Percentiles rank a stretch among this genome's conserved stretches.
Conservation (phyloP, 1,140 invertebrate genomes). For the Bilobella aurantiaca region DNA sequence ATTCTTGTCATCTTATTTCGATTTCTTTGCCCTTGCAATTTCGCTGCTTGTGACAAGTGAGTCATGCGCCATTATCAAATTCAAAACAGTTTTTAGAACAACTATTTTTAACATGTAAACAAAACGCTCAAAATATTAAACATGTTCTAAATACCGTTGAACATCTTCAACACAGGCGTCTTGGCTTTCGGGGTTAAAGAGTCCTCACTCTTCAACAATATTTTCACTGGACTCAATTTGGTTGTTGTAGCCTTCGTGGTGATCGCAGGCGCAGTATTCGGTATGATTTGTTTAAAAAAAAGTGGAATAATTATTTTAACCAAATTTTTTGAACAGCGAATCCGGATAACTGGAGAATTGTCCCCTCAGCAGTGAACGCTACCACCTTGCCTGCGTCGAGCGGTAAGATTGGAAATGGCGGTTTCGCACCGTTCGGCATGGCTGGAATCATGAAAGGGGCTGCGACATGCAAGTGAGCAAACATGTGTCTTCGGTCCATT, state of each 20-base stretch:
- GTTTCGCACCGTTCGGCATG: slow-evolving; percentile 43
- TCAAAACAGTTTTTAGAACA: slow-evolving; percentile 36
- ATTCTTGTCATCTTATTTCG: slow-evolving; percentile 67
- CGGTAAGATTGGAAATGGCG: slow-evolving; percentile 37
- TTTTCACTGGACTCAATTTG: slow-evolving; percentile 79
- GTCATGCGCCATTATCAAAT: slow-evolving; percentile 20
- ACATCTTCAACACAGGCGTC: slow-evolving; percentile 43
- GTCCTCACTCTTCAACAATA: slow-evolving; percentile 77
- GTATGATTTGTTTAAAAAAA: slow-evolving; percentile 45
- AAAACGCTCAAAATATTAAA: no score
- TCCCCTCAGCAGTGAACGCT: neutral
- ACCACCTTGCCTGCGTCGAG: neutral
- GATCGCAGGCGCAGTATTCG: slow-evolving; percentile 67
- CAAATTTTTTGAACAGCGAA: slow-evolving; percentile 10
- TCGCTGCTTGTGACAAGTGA: slow-evolving; percentile 52
- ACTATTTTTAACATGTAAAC: no score
- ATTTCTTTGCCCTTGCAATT: slow-evolving; percentile 64
- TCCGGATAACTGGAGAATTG: slow-evolving; percentile 20
- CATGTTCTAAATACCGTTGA: no score
- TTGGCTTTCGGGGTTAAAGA: slow-evolving; percentile 75
- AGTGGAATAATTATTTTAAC: neutral
- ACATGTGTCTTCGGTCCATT: neutral
- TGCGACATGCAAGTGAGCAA: no score
- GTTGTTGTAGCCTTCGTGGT: slow-evolving; percentile 72
- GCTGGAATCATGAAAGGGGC: slow-evolving; percentile 50